Percentiles rank a stretch among this genome's conserved stretches.
Conservation (phyloP, 2,113 vertebrate species). For the Elachura formosa region DNA sequence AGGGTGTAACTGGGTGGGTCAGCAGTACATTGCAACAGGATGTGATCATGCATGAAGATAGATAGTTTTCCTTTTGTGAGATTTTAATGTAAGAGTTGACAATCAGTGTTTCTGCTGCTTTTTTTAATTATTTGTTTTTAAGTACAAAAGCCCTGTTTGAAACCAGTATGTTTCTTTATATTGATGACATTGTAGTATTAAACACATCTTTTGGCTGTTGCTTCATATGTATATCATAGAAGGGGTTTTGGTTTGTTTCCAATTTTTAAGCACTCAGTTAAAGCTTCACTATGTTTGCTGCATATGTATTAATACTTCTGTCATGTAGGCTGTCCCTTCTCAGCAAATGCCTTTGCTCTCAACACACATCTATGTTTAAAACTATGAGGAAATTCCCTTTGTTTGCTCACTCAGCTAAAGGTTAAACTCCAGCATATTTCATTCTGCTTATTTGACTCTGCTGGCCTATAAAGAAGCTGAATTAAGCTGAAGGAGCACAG, state of each 20-base stretch:
- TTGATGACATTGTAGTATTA: not conserved
- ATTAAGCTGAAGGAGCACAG: not conserved
- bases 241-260: not conserved
- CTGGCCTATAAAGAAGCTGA: not conserved
- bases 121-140: not conserved
- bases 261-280: not conserved
- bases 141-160: not conserved
- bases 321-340: not conserved
- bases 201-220: not conserved
- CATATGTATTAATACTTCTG: not conserved
- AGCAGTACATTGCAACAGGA: slow-evolving; percentile 1
- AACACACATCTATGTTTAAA: not conserved
- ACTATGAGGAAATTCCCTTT: not conserved
- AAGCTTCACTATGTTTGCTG: not conserved
- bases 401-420: not conserved
- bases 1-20: slow-evolving; percentile 56
- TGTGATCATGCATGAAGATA: not conserved
- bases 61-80: slow-evolving; percentile 1
- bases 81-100: not conserved
- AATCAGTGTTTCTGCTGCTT: not conserved
- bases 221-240: not conserved
- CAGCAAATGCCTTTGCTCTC: not conserved
- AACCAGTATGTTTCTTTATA: not conserved
- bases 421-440: not conserved
- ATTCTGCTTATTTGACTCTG: not conserved